Evolutionary conservation across 1,140 invertebrate species (phyloP).

Genomic region (Lepidurus packardi): DNA sequence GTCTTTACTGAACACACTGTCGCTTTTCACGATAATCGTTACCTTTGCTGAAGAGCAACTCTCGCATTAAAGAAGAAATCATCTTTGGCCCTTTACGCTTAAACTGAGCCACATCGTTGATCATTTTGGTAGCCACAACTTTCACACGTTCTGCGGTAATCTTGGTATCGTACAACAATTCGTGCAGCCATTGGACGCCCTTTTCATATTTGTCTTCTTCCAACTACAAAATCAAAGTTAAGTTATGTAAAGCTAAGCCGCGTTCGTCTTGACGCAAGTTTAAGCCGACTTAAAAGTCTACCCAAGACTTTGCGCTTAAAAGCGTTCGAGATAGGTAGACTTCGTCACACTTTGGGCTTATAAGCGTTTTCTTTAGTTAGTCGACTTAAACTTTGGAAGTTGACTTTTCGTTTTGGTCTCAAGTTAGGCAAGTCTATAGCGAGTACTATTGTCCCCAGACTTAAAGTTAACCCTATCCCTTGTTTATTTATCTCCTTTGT

Average conservation of each 20-base stretch:
- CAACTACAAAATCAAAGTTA: conserved; percentile 54
- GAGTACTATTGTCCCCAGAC: background rate
- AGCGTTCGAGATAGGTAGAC: no score
- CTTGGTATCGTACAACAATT: conserved; percentile 63
- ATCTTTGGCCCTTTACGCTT: conserved; percentile 61
- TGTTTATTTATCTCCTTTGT: no score
- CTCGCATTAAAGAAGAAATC: conserved; percentile 55
- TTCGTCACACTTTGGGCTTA: no score
- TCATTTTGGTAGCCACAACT: conserved; percentile 66
- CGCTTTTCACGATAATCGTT: conserved; percentile 16
- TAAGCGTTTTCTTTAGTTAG: no score
- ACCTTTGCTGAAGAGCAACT: conserved; percentile 58
- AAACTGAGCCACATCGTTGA: conserved; percentile 65
- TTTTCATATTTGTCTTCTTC: conserved; percentile 68
- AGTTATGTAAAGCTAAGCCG: no score
- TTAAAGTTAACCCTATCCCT: no score
- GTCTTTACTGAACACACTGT: no score
- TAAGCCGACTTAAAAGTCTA: background rate
- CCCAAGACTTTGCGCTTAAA: no score
- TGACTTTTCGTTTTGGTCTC: no score
- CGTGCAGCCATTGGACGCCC: conserved; percentile 68
- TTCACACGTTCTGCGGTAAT: conserved; percentile 66
- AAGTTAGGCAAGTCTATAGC: no score
- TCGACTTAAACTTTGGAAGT: no score
- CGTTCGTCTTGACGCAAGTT: no score